These are phyloP conservation scores for Aleiodes alternator DNA, from an alignment of 2,888 invertebrate genomes.

Conservation along the genomic window DNA sequence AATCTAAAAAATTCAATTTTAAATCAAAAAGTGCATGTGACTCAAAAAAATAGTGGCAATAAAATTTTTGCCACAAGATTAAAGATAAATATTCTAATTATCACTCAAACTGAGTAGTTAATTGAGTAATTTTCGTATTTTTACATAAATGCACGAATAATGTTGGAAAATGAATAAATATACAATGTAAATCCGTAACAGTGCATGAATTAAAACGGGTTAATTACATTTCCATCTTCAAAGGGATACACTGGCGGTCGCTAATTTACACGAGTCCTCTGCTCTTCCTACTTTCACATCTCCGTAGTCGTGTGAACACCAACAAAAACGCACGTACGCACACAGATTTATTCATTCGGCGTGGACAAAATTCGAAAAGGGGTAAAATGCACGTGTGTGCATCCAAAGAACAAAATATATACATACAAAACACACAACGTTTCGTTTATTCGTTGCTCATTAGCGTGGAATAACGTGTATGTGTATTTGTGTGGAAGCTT, in stretches of 20 bases:
- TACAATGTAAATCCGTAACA: slow-evolving; percentile 23
- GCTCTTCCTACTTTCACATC: not conserved
- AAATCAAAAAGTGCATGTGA: no score
- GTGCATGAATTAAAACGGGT: slow-evolving; percentile 65
- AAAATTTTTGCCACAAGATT: no score
- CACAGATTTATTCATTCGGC: not conserved
- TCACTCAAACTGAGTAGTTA: not conserved
- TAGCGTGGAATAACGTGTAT: slow-evolving; percentile 67
- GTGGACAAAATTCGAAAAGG: slow-evolving; percentile 12
- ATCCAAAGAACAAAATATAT: slow-evolving; percentile 2
- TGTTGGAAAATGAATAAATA: slow-evolving; percentile 18
- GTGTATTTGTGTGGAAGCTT: not conserved
- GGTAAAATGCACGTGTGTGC: slow-evolving; percentile 8
- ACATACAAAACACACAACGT: slow-evolving; percentile 61
- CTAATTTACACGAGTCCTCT: slow-evolving; percentile 51
- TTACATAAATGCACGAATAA: slow-evolving; percentile 13
- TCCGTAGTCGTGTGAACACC: not conserved
- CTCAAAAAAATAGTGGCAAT: no score
- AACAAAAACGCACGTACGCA: not conserved
- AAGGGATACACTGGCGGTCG: slow-evolving; percentile 57
- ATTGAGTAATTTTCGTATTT: slow-evolving; percentile 19
- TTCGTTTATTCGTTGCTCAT: slow-evolving; percentile 70
- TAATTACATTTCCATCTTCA: slow-evolving; percentile 69
- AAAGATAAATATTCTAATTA: not conserved
- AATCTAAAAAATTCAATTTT: no score